These are phyloP conservation scores for Telmatochromis bifrenatus DNA, from an alignment of 2,113 vertebrate species.

Conservation along the genomic window DNA sequence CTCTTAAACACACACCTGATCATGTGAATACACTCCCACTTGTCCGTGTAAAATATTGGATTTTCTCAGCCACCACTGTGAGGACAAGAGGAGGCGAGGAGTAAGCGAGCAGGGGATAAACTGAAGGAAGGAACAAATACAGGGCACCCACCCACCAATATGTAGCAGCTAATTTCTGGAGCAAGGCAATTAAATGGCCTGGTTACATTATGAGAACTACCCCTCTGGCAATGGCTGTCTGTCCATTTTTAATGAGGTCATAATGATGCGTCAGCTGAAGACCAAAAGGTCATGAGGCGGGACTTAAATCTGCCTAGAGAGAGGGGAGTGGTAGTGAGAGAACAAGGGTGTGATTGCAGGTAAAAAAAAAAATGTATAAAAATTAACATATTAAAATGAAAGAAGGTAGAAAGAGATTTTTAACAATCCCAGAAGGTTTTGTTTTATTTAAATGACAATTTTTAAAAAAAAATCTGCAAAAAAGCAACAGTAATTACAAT, in stretches of 20 bases:
- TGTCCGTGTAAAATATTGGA: background rate
- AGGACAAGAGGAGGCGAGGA: background rate
- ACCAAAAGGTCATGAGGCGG: conserved; percentile 61
- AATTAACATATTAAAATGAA: background rate
- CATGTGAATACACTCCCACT: background rate
- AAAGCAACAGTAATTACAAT: background rate
- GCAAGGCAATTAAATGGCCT: conserved; percentile 65
- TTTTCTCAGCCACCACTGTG: background rate
- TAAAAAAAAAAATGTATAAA: background rate
- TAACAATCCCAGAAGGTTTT: background rate
- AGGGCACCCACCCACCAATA: conserved; percentile 54
- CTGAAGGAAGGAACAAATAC: conserved; percentile 10
- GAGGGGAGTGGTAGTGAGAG: background rate
- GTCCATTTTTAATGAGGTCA: conserved; percentile 74
- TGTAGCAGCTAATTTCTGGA: conserved; percentile 64
- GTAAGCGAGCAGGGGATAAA: conserved; percentile 3
- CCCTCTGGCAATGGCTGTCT: conserved; percentile 69
- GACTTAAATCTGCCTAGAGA: conserved; percentile 12
- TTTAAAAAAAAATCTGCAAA: background rate
- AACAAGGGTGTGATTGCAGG: background rate
- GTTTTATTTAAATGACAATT: background rate
- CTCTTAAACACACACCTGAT: conserved; percentile 22
- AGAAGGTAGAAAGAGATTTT: background rate
- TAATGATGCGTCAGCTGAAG: conserved; percentile 73
- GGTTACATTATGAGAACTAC: conserved; percentile 65